These are phyloP conservation scores for Watsonalla cultraria DNA, from an alignment of 2,888 invertebrate genomes.

Conservation along the genomic window DNA sequence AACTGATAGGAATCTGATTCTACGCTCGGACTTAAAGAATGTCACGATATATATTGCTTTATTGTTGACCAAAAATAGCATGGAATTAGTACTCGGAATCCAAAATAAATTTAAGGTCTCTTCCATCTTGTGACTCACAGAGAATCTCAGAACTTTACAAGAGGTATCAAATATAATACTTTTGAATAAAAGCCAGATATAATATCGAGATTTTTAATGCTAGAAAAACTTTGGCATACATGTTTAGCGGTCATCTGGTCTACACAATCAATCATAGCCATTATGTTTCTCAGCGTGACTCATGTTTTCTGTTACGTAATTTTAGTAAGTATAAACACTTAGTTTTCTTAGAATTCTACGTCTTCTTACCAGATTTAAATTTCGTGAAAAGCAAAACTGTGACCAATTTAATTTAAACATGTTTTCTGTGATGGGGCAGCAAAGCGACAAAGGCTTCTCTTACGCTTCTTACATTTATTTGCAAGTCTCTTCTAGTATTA, in stretches of 20 bases:
- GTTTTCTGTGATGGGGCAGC: no score
- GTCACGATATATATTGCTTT: not conserved
- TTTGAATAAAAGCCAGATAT: not conserved
- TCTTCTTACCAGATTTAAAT: not conserved
- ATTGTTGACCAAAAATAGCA: not conserved
- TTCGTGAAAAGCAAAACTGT: no score
- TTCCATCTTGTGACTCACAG: not conserved
- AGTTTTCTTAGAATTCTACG: not conserved
- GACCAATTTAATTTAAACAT: no score
- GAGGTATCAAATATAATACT: not conserved
- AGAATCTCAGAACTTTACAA: no score
- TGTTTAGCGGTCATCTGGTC: not conserved
- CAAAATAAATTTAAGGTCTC: not conserved
- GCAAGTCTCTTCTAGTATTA: no score
- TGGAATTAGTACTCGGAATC: not conserved
- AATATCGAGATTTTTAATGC: not conserved
- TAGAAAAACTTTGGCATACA: not conserved
- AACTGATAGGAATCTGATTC: no score
- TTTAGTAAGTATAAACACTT: not conserved
- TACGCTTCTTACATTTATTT: no score
- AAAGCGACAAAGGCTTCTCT: no score
- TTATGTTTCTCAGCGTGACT: slow-evolving; percentile 4
- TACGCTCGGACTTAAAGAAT: no score
- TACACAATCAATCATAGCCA: slow-evolving; percentile 2
- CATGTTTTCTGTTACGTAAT: slow-evolving; percentile 4